These are phyloP conservation scores for Zonitis immaculata DNA, from an alignment of 2,888 invertebrate genomes.

Conservation along the genomic window DNA sequence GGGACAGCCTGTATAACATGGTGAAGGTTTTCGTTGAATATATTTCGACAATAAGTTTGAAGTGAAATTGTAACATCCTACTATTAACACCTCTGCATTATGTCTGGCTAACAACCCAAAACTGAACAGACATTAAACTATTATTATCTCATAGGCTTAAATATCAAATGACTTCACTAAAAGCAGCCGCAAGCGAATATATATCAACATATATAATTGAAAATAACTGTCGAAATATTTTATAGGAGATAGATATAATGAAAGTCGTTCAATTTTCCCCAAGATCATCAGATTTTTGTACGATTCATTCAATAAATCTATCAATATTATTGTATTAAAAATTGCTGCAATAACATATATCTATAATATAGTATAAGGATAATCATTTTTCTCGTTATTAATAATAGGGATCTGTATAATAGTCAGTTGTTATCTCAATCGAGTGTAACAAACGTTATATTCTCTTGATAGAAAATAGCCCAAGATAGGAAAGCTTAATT, in stretches of 20 bases:
- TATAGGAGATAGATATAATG: neutral
- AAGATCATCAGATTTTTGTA: neutral
- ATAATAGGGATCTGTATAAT: conserved; percentile 16
- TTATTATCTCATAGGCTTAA: conserved; percentile 15
- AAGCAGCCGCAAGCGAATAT: neutral
- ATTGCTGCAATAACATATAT: too few relatives aligned
- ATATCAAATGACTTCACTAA: conserved; percentile 1
- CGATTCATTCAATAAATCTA: neutral
- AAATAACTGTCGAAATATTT: neutral
- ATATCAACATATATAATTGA: neutral
- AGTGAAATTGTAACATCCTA: conserved; percentile 16
- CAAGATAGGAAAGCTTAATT: conserved; percentile 39
- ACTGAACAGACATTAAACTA: conserved; percentile 17
- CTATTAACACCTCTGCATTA: conserved; percentile 22
- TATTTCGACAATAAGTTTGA: neutral
- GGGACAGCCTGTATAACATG: too few relatives aligned
- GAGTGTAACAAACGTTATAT: conserved; percentile 32
- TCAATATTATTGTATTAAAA: too few relatives aligned
- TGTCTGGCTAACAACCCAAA: conserved; percentile 13
- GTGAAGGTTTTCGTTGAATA: too few relatives aligned
- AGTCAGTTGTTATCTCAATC: conserved; percentile 33
- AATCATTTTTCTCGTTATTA: too few relatives aligned
- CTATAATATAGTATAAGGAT: too few relatives aligned
- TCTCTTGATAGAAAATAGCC: conserved; percentile 32
- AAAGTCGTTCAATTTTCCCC: neutral